Conservation (phyloP, 2,113 vertebrate genomes). For the Oreotragus oreotragus region DNA sequence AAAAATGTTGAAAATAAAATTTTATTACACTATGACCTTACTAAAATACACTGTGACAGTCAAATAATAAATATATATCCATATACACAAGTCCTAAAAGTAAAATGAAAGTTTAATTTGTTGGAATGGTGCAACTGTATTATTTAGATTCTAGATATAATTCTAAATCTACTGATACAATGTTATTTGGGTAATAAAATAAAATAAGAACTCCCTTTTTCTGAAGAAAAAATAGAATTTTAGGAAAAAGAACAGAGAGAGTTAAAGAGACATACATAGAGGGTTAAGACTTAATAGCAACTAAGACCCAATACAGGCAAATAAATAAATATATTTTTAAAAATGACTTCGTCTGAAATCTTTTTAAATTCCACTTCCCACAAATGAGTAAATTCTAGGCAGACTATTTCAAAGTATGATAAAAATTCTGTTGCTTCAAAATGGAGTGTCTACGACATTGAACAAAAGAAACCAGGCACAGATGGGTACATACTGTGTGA, state of each 20-base stretch:
- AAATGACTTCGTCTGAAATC: neutral
- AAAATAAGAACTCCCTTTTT: neutral
- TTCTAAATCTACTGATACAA: neutral
- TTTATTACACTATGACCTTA: neutral
- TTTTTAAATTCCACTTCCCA: neutral
- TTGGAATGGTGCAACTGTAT: neutral
- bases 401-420: slow-evolving; percentile 9
- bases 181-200: neutral
- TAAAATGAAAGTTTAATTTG: neutral
- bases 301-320: neutral
- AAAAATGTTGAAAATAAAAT: neutral
- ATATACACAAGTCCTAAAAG: neutral
- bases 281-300: neutral
- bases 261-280: neutral
- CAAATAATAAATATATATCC: neutral
- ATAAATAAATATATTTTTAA: neutral
- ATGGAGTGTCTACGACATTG: neutral
- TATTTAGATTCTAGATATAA: neutral
- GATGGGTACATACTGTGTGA: neutral
- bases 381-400: slow-evolving; percentile 32
- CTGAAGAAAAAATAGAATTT: slow-evolving; percentile 19
- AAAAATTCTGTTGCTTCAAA: slow-evolving; percentile 30
- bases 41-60: neutral
- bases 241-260: neutral
- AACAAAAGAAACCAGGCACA: neutral